Base-by-base conservation (phyloP, 2,888 invertebrate genomes). In the Eupithecia abbreviata region DNA sequence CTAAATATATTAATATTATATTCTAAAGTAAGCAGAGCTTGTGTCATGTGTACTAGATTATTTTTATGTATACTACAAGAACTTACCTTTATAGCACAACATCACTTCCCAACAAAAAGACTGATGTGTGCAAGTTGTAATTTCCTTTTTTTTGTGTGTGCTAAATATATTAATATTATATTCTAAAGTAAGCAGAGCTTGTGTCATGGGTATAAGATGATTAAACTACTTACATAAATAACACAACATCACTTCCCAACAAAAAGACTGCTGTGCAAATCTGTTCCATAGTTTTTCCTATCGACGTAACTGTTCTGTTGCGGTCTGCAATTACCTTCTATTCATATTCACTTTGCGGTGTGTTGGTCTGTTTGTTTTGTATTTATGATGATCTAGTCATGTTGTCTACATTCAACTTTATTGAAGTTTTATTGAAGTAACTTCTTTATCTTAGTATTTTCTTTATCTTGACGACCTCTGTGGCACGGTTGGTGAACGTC, bases 311-410 rank as follows among this genome's bases (percentile, higher is more conserved):
- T 78, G 75, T 76, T 47, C 73, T 74, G 69, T 41, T 72, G 70
- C 55, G 65, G 71, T 73, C 68, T 78, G 78, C 66, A 78, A 78
- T 78, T 76, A 78, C 10, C 66, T 67, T 43, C 67, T 51, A 75
- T 75, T 75, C 71, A 78, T 73, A 75, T 75, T 75, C 75, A 73
- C 65, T 75, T 68, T 51, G 65, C 68, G 3, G n/a, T 43, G 75
- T 70, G 68, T 73, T 70, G 66, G 72, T 70, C 72, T 74, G 65
- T 73, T 77, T 77, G 58, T 73, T 76, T 66, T 73, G 51, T 30
- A 62, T 18, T 30, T 62, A 30, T 30, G 62, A 62, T 62, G 62
- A 18, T 62, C 62, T 62, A 30, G 62, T 62, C 10, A 4, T 10
- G 10, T 18, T 18, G n/a, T 9, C 18, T 58, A 9, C 3, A 58